Percentiles rank a stretch among this genome's conserved stretches.
These are phyloP conservation scores for Aleiodes leptofemur DNA, from an alignment of 2,888 invertebrate genomes.

Conservation along the genomic window DNA sequence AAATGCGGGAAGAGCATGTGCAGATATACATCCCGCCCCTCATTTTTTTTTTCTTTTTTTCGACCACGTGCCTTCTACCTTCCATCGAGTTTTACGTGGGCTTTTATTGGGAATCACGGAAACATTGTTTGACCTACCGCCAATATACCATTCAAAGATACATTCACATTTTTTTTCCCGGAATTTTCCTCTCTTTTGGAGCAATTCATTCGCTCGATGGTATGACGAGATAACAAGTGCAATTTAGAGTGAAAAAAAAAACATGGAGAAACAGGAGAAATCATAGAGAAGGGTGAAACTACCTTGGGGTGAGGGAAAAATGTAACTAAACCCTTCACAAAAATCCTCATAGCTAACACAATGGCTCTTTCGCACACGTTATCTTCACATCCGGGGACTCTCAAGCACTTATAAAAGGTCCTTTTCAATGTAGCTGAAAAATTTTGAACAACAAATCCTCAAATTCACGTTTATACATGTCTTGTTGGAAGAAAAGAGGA, in stretches of 20 bases:
- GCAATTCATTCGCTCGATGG: constrained; percentile 16
- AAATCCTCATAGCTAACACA: constrained; percentile 21
- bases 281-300: constrained; percentile 8
- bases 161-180: neutral
- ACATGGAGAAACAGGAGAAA: no score
- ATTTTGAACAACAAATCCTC: constrained; percentile 32
- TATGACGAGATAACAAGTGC: neutral
- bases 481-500: neutral
- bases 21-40: constrained; percentile 36
- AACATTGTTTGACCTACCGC: no score
- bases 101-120: neutral
- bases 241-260: neutral
- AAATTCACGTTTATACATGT: neutral
- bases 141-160: no score
- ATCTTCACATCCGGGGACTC: constrained; percentile 27
- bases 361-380: constrained; percentile 17
- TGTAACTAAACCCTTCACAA: constrained; percentile 43
- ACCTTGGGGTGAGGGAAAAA: constrained; percentile 26
- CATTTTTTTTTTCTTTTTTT: neutral
- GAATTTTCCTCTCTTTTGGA: constrained; percentile 5
- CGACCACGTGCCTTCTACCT: constrained; percentile 36
- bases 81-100: constrained; percentile 10
- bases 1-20: constrained; percentile 43
- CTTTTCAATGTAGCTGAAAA: constrained; percentile 18
- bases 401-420: neutral